A percentile compares a stretch with the other conserved stretches of the same genome.
phyloP scores from a whole-genome alignment of 2,797 vertebrate genomes.

The Sebastes steindachneri region DNA sequence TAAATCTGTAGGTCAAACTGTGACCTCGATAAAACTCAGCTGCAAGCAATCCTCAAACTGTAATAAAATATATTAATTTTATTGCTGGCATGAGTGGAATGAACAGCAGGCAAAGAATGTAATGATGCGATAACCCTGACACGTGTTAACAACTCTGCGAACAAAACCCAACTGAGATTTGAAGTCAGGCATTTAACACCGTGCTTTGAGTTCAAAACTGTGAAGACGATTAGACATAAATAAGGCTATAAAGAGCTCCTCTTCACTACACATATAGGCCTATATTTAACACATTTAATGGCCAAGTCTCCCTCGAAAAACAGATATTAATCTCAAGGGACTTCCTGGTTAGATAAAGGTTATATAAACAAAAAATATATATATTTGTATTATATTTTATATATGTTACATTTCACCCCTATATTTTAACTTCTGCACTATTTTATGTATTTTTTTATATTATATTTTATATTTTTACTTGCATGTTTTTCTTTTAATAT shows the following conservation, averaged over 20 bases:
- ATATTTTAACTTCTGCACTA: not conserved
- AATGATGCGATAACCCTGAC: not conserved
- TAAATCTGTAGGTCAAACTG: not conserved
- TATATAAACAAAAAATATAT: too few species aligned
- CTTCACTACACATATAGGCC: not conserved
- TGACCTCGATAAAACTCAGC: slow-evolving; percentile 1
- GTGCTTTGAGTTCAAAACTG: not conserved
- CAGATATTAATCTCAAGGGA: too few species aligned
- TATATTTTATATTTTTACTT: not conserved
- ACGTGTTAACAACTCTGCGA: slow-evolving; percentile 19
- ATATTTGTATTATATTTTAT: not conserved
- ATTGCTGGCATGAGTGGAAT: not conserved
- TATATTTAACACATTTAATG: not conserved
- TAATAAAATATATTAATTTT: slow-evolving; percentile 12
- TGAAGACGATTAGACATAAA: not conserved
- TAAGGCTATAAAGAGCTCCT: not conserved
- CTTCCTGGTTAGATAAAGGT: too few species aligned
- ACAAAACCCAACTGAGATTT: not conserved
- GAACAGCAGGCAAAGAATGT: slow-evolving; percentile 27
- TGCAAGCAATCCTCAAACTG: not conserved
- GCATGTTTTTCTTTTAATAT: too few species aligned
- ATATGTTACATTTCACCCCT: not conserved
- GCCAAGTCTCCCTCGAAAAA: too few species aligned
- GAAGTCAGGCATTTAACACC: not conserved
- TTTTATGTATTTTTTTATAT: not conserved